phyloP scores from a whole-genome alignment of 2,888 invertebrate species.

The Synanthedon myopaeformis region DNA sequence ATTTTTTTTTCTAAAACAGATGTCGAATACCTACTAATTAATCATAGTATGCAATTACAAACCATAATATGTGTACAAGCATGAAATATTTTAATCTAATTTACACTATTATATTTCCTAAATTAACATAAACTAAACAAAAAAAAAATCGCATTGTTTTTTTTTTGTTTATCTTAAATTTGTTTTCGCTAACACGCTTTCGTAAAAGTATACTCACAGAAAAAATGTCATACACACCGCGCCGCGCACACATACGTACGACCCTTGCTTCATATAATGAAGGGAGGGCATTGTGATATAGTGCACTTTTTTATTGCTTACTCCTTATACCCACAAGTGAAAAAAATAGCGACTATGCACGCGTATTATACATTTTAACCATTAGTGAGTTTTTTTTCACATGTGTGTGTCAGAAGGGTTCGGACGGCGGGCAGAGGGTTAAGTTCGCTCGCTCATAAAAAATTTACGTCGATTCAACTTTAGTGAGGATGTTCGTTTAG shows the following conservation, averaged over 20 bases:
- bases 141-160: neutral
- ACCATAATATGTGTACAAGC: too few species aligned
- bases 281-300: constrained; percentile 66
- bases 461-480: constrained; percentile 54
- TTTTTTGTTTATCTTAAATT: neutral
- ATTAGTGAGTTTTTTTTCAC: constrained; percentile 46
- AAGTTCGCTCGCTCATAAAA: constrained; percentile 49
- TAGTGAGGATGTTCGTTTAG: constrained; percentile 35
- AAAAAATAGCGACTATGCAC: constrained; percentile 53
- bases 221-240: constrained; percentile 17
- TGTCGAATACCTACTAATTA: too few species aligned
- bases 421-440: constrained; percentile 46
- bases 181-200: neutral
- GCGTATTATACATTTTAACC: constrained; percentile 63
- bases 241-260: constrained; percentile 27
- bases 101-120: too few species aligned
- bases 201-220: neutral
- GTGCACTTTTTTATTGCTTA: constrained; percentile 69
- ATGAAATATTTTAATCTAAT: too few species aligned
- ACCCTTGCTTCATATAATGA: constrained; percentile 60
- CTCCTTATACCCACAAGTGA: constrained; percentile 63
- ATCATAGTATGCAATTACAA: too few species aligned
- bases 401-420: constrained; percentile 57
- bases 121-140: too few species aligned
- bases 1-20: too few species aligned